A percentile compares a stretch with the other conserved stretches of the same genome.
Evolutionary conservation across 2,113 vertebrate genomes (phyloP).

Genomic region (Eretmochelys imbricata): DNA sequence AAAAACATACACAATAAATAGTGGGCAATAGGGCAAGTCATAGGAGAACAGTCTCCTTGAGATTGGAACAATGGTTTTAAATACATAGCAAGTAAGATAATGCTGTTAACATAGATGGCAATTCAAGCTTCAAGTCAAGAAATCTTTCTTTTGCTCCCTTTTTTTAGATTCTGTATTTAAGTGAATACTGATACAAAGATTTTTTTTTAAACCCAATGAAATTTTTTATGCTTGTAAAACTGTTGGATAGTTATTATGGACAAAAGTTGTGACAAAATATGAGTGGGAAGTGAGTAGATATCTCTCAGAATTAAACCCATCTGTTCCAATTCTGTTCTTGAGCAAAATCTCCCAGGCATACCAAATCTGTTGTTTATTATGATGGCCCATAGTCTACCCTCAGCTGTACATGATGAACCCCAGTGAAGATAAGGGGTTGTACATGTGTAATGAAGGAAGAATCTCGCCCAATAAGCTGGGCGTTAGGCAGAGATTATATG

Average conservation of each 20-base stretch:
- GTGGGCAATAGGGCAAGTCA: fast-evolving
- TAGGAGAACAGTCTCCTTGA: background rate
- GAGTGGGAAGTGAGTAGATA: background rate
- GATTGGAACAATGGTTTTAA: background rate
- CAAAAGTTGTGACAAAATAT: background rate
- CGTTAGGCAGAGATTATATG: background rate
- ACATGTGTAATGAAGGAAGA: background rate
- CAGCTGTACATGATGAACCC: background rate
- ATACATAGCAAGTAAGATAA: background rate
- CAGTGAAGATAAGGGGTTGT: background rate
- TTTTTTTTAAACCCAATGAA: background rate
- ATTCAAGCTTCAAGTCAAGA: background rate
- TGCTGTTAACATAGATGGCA: background rate
- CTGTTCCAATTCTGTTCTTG: background rate
- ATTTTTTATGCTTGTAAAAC: background rate
- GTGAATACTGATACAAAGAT: background rate
- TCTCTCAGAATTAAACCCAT: background rate
- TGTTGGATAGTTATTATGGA: background rate
- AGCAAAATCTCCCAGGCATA: background rate
- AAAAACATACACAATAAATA: background rate
- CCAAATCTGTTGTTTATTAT: background rate
- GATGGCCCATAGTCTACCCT: background rate
- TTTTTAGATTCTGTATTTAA: background rate
- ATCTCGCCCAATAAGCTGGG: background rate
- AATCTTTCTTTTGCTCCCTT: background rate